Evolutionary conservation across 2,888 invertebrate species (phyloP).

Genomic region (Cenopis cana): DNA sequence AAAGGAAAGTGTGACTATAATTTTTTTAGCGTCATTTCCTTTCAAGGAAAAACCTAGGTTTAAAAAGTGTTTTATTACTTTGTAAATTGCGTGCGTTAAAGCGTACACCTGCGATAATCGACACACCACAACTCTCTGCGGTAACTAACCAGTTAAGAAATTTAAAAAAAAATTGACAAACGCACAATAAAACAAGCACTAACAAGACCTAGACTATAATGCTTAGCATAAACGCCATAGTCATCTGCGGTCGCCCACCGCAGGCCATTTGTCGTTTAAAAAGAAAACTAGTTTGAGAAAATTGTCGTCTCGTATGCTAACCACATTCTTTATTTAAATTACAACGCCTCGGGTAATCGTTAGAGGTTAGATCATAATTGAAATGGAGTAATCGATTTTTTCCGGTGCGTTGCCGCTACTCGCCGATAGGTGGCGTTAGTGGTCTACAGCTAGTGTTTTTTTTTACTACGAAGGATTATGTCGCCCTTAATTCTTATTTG

Average conservation of each 20-base stretch:
- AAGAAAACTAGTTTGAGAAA: constrained; percentile 53
- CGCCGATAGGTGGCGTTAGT: constrained; percentile 73
- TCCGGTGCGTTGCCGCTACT: constrained; percentile 63
- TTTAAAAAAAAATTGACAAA: constrained; percentile 55
- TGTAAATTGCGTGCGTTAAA: constrained; percentile 15
- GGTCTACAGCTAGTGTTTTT: constrained; percentile 28
- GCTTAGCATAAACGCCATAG: constrained; percentile 50
- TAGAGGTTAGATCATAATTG: constrained; percentile 53
- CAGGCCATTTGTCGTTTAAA: constrained; percentile 57
- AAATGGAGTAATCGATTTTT: constrained; percentile 64
- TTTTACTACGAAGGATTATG: background rate
- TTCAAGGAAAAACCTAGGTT: background rate
- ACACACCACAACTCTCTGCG: constrained; percentile 47
- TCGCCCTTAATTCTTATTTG: background rate
- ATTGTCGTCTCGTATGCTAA: constrained; percentile 47
- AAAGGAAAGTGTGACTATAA: background rate
- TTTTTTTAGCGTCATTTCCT: background rate
- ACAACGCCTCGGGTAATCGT: constrained; percentile 58
- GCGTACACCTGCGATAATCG: constrained; percentile 25
- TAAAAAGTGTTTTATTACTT: background rate
- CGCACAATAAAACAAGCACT: constrained; percentile 67
- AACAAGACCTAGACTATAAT: constrained; percentile 64
- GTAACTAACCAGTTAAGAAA: constrained; percentile 60
- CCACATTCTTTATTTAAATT: constrained; percentile 60
- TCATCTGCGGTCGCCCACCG: constrained; percentile 56